A percentile compares a stretch with the other conserved stretches of the same genome.
phyloP scores from a whole-genome alignment of 2,888 invertebrate species.

The Polymixis flavicincta region DNA sequence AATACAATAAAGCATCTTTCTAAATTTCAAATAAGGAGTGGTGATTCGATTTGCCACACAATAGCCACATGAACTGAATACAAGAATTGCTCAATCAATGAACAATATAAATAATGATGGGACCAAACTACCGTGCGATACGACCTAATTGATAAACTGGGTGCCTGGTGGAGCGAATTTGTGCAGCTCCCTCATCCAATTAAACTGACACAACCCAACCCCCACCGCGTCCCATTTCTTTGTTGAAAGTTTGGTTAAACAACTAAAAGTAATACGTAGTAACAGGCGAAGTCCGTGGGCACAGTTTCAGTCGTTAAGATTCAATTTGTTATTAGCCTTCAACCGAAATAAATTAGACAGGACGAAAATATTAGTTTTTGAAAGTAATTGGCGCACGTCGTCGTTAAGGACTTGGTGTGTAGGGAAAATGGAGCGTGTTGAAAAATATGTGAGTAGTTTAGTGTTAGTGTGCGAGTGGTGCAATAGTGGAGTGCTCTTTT shows the following conservation, averaged over 20 bases:
- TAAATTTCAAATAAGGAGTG: slow-evolving; percentile 61
- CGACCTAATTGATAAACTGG: slow-evolving; percentile 84
- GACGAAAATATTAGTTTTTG: slow-evolving; percentile 33
- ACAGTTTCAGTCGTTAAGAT: slow-evolving; percentile 47
- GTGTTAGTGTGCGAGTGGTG: slow-evolving; percentile 62
- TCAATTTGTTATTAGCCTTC: slow-evolving; percentile 49
- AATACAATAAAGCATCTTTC: slow-evolving; percentile 54
- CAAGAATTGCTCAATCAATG: slow-evolving; percentile 79
- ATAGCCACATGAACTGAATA: slow-evolving; percentile 68
- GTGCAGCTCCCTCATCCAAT: slow-evolving; percentile 79
- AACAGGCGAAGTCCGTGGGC: slow-evolving; percentile 35
- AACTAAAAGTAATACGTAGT: slow-evolving; percentile 52
- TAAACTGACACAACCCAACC: slow-evolving; percentile 80
- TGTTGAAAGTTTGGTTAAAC: slow-evolving; percentile 64
- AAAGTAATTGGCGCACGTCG: slow-evolving; percentile 50
- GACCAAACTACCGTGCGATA: slow-evolving; percentile 77
- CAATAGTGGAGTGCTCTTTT: slow-evolving; percentile 74
- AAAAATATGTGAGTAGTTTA: slow-evolving; percentile 70
- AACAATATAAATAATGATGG: slow-evolving; percentile 80
- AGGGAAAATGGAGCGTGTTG: slow-evolving; percentile 60
- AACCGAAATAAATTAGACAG: slow-evolving; percentile 25
- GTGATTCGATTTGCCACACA: slow-evolving; percentile 61
- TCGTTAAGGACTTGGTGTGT: slow-evolving; percentile 40
- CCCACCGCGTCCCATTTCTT: slow-evolving; percentile 63
- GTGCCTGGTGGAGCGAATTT: slow-evolving; percentile 76